Percentiles rank a stretch among this genome's conserved stretches.
Conservation (phyloP, 2,888 invertebrate species). For the Alcis repandata region DNA sequence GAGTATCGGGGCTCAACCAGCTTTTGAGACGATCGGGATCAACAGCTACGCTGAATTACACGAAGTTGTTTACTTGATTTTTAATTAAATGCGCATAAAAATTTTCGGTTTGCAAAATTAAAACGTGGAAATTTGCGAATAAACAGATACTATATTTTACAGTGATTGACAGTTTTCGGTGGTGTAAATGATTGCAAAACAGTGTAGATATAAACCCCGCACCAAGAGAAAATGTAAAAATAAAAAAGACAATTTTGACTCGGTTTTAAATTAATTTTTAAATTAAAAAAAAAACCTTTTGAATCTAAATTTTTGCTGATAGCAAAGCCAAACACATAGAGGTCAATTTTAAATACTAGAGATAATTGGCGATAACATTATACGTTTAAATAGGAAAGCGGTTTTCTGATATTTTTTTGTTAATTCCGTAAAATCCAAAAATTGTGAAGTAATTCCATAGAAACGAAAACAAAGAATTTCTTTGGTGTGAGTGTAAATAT, state of each 20-base stretch:
- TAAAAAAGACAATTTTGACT: background rate
- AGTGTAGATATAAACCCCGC: conserved; percentile 6
- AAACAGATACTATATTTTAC: background rate
- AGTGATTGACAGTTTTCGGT: background rate
- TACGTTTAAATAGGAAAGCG: too few relatives aligned
- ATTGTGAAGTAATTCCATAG: background rate
- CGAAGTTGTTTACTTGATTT: background rate
- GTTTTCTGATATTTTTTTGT: too few relatives aligned
- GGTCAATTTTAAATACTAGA: background rate
- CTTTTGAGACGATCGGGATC: background rate
- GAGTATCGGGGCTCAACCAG: background rate
- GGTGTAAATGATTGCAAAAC: conserved; percentile 10
- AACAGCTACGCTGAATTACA: background rate
- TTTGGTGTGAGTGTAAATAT: too few relatives aligned
- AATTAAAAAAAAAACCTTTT: background rate
- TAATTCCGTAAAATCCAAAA: background rate
- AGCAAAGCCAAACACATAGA: background rate
- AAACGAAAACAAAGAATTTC: too few relatives aligned
- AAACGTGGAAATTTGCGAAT: background rate
- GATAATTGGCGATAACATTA: background rate
- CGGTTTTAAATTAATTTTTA: background rate
- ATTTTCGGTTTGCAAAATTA: background rate
- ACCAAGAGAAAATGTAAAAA: conserved; percentile 12
- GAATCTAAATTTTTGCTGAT: background rate
- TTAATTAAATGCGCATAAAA: background rate